Base-by-base conservation (phyloP, 2,888 invertebrate genomes). In the Lathronympha strigana region DNA sequence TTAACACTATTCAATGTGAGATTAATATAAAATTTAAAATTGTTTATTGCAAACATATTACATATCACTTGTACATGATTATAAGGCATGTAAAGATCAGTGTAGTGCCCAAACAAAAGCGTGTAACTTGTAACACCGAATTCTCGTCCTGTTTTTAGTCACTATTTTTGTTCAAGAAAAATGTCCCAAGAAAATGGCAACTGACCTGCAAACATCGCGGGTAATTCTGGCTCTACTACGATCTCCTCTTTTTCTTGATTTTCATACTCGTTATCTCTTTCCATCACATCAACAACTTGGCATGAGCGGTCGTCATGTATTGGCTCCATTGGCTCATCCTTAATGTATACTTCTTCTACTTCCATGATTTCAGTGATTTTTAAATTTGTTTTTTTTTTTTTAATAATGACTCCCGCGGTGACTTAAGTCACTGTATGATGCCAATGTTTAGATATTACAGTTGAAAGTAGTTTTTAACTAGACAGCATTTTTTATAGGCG, bases 191-290 rank as follows among this genome's bases (percentile, higher is more conserved):
- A 8, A 11, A 21, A 2, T 11, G 21, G 13, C 6, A 13, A 45
- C 47, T 23, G n/a, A 47, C 47, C 47, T 47, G 23, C 47, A 23
- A 47, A 23, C 23, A 47, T n/a, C 11, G 23, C 47, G 3, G 23
- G 23, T 6, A 47, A 9, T 23, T 47, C 47, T 23, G 47, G 47
- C 47, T 47, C 47, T 11, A 47, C n/a, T 5, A 47, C n/a, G n/a
- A 47, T 47, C n/a, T 23, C 47, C 23, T 23, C 47, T 47, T 45
- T 45, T 17, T n/a, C 43, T n/a, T 5, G 23, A 40, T 40, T 17
- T 19, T 15, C 19, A 43, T 19, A 47, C 8, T 1, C 23, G n/a
- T n/a, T n/a, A n/a, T n/a, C n/a, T n/a, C n/a, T n/a, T n/a, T 4
- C 21, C 23, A 6, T 23, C 13, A 23, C 23, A 1, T 23, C 47